Evolutionary conservation across 2,797 vertebrate species (phyloP), one percentile per base, ranked within the genome.

Genomic region (Echiichthys vipera): DNA sequence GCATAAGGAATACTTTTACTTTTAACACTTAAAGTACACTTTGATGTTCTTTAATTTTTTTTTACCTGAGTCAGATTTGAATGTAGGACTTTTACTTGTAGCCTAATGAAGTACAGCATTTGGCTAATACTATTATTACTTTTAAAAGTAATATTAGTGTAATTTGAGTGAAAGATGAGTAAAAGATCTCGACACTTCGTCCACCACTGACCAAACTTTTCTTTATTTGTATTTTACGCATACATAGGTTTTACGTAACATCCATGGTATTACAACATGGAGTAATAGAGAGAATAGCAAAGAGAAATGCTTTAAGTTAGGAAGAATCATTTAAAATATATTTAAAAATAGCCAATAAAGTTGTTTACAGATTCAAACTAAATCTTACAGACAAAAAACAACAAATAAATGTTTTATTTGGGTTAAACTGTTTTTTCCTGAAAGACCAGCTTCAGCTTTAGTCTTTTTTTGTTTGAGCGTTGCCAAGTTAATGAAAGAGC

Each of bases 401-500:
- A 40, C 17, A 46, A 34, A 62, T 0, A 22, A n/a, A 5, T 5
- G 32, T 65, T 42, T 43, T 29, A 69, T 47, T 27, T 46, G 46
- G 9, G 24, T 68, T 70, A 10, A 84, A 74, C 29, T 15, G 10
- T 78, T 71, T 45, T 36, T 34, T 56, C 49, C 42, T 72, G 4
- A 39, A 49, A 61, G 18, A 18, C 17, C 51, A 36, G 15, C 30
- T 24, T 66, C 65, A 63, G 53, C 64, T 73, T 68, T 66, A 12
- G 65, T 15, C 34, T 17, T 37, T 66, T 77, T 61, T 42, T 50
- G 25, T 17, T 49, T 36, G 22, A 70, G 49, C 39, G 18, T 14
- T 46, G 70, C 75, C 69, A 72, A 80, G n/a, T 62, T 25, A 71
- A 79, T 85, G 80, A 79, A 80, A 85, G 81, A 58, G 11, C 22